phyloP scores from a whole-genome alignment of 2,113 vertebrate genomes.

The Tympanuchus pallidicinctus region DNA sequence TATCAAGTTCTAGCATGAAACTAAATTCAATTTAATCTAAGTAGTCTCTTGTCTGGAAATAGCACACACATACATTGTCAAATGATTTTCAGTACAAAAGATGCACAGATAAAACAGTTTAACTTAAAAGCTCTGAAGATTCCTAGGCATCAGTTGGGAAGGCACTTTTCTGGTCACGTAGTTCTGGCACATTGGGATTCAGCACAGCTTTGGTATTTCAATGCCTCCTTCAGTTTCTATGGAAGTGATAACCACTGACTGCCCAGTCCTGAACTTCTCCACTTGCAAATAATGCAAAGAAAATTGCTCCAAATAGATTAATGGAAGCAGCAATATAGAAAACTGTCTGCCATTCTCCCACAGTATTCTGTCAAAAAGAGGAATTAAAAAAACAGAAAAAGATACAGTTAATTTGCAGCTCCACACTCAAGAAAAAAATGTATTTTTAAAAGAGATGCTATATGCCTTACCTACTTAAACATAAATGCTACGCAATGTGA shows the following conservation, averaged over 20 bases:
- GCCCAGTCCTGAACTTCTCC: constrained; percentile 94
- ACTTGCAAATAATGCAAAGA: constrained; percentile 87
- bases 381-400: background rate
- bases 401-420: constrained; percentile 5
- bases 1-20: constrained; percentile 37
- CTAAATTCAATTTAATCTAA: background rate
- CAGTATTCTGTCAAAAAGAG: constrained; percentile 85
- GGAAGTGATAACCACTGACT: constrained; percentile 72
- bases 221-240: constrained; percentile 72
- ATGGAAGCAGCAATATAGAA: constrained; percentile 95
- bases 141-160: constrained; percentile 61
- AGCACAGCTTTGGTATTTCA: constrained; percentile 34
- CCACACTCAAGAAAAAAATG: background rate
- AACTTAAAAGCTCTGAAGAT: constrained; percentile 31
- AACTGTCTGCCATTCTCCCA: constrained; percentile 91
- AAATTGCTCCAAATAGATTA: constrained; percentile 88
- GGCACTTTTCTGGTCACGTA: constrained; percentile 74
- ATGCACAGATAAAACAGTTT: constrained; percentile 36
- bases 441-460: background rate
- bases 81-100: constrained; percentile 51
- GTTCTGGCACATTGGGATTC: constrained; percentile 39
- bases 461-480: background rate
- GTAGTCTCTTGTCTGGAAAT: constrained; percentile 42
- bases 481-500: background rate
- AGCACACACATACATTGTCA: background rate